Conservation (phyloP, 2,888 invertebrate species). For the Epicampocera succincta region DNA sequence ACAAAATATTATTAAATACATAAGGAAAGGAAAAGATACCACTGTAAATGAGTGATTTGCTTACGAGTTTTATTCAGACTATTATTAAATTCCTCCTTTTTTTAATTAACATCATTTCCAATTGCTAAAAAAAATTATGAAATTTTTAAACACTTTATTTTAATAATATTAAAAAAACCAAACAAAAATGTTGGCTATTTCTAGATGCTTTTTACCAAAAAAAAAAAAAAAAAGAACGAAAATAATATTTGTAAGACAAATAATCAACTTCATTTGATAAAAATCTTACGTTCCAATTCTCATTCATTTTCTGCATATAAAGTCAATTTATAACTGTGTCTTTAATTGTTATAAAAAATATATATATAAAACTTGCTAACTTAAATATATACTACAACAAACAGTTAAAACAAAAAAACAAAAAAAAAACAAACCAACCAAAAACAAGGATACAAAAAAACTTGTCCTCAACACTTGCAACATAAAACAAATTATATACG, state of each 20-base stretch:
- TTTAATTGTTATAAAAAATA: slow-evolving; percentile 53
- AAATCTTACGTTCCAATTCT: slow-evolving; percentile 19
- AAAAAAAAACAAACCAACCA: too few species aligned
- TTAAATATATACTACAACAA: slow-evolving; percentile 1
- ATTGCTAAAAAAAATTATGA: slow-evolving; percentile 13
- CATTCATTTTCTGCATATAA: slow-evolving; percentile 48
- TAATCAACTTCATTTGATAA: not conserved
- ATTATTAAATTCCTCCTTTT: not conserved
- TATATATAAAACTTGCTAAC: slow-evolving; percentile 31
- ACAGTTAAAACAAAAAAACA: not conserved
- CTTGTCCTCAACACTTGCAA: slow-evolving; percentile 28
- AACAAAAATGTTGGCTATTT: slow-evolving; percentile 24
- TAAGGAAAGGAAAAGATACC: not conserved
- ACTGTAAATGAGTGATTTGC: slow-evolving; percentile 42
- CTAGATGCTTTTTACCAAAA: slow-evolving; percentile 6
- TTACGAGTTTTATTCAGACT: not conserved
- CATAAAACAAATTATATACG: slow-evolving; percentile 16
- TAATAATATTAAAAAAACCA: not conserved
- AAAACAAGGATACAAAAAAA: slow-evolving; percentile 23
- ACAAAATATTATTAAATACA: slow-evolving; percentile 17
- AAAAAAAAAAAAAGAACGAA: not conserved
- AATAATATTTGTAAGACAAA: too few species aligned
- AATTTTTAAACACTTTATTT: not conserved
- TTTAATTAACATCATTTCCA: not conserved
- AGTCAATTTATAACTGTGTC: slow-evolving; percentile 69